These are phyloP conservation scores for Bryconaethiops microstoma DNA, from an alignment of 2,797 vertebrate species.

Conservation along the genomic window DNA sequence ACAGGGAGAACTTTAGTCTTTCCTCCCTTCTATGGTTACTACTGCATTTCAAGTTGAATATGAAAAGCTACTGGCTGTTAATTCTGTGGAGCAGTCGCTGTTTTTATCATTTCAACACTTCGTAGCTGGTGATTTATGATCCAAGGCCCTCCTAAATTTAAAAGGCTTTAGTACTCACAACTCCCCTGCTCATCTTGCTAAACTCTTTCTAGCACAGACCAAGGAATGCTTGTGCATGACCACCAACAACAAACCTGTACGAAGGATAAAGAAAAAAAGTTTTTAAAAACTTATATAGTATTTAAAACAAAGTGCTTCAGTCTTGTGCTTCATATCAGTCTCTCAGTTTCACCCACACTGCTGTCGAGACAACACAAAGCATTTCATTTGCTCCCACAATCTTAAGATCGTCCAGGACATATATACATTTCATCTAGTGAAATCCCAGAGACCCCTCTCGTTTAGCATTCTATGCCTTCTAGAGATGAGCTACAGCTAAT, in stretches of 20 bases:
- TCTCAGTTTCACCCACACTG: background rate
- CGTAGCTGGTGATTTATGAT: background rate
- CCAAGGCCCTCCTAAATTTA: background rate
- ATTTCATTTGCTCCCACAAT: no score
- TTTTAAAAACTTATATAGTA: no score
- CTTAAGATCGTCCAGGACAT: no score
- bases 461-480: no score
- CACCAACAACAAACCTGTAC: no score
- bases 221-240: background rate
- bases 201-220: background rate
- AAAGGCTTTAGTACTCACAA: background rate
- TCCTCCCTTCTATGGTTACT: background rate
- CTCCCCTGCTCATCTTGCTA: background rate
- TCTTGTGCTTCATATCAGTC: background rate
- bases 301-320: no score
- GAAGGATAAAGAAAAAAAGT: background rate
- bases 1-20: background rate
- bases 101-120: constrained; percentile 21
- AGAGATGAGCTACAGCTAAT: no score
- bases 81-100: background rate
- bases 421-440: no score
- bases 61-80: background rate
- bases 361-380: no score
- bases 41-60: background rate
- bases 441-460: no score